Base-by-base conservation (phyloP, 2,797 vertebrate species). In the Melanotaenia trifasciata region DNA sequence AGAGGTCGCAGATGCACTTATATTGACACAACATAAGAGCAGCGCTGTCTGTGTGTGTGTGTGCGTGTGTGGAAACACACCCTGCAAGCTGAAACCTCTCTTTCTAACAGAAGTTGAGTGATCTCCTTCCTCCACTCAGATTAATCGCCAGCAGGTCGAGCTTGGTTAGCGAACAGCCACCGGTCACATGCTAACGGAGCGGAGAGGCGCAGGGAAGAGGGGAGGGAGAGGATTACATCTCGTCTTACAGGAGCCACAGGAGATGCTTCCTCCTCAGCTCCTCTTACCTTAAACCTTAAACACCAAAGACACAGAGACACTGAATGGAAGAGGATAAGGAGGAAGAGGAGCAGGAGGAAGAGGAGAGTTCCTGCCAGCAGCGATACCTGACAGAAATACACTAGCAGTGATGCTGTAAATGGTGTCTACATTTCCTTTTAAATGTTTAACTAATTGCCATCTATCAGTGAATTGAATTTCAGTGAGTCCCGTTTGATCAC, bases 1-100 rank as follows among this genome's bases (percentile, higher is more conserved):
- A 90, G 61, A 84, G 87, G 81, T 90, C 79, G 79, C 76, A 85
- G 85, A 85, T 72, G 74, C 54, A 36, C 76, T 62, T 61, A 81
- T 85, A 80, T 87, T 90, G 87, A 86, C 83, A 70, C 65, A 63
- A 64, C 74, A 72, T 76, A 73, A 74, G 74, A 76, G 61, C 67
- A 30, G 80, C 62, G 4, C 14, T 45, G 40, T 43, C 14, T 43
- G 40, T 43, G 40, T 36, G 4, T 36, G 8, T 36, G 35, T 40
- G 38, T 1, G 16, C 18, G 40, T 40, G 43, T n/a, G 60, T 66
- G 66, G 62, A 78, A 76, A 73, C 70, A 56, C 82, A 58, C 62
- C 58, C 6, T 67, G 84, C 67, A 56, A 79, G 64, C 75, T 0
- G 50, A 84, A 74, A 68, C 76, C 78, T 16, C 32, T 53, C 61